Percentiles rank a stretch among this genome's conserved stretches.
Conservation (phyloP, 2,888 invertebrate genomes). For the Drosophila imparisetae region DNA sequence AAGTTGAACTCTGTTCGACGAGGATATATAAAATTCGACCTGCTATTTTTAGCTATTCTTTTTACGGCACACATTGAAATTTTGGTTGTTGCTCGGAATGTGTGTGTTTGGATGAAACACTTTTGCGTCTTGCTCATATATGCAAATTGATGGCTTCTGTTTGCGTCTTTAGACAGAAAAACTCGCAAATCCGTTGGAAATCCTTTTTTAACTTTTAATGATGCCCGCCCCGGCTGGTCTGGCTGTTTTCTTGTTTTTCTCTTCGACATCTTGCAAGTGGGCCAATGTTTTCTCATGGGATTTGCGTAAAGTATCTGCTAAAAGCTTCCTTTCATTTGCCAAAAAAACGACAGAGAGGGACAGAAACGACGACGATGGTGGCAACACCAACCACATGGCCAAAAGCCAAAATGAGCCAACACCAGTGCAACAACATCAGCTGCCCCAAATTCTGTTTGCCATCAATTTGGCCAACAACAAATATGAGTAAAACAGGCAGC, state of each 20-base stretch:
- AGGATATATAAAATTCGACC: neutral
- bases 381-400: constrained; percentile 54
- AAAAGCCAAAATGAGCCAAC: constrained; percentile 48
- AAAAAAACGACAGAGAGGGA: constrained; percentile 10
- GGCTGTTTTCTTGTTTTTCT: constrained; percentile 7
- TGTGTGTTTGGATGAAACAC: constrained; percentile 17
- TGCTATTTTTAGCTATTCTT: neutral
- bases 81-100: constrained; percentile 36
- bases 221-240: constrained; percentile 45
- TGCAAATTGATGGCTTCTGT: constrained; percentile 76
- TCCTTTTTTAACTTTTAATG: constrained; percentile 80
- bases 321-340: constrained; percentile 74
- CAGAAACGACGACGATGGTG: neutral
- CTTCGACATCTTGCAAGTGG: constrained; percentile 55
- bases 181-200: constrained; percentile 77
- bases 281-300: constrained; percentile 79
- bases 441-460: constrained; percentile 69
- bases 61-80: constrained; percentile 28
- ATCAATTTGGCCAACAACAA: constrained; percentile 67
- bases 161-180: constrained; percentile 69
- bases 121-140: constrained; percentile 41
- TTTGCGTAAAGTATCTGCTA: constrained; percentile 80
- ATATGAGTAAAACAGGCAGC: constrained; percentile 26
- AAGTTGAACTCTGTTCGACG: neutral
- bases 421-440: constrained; percentile 39